phyloP scores from a whole-genome alignment of 2,797 vertebrate species.

The Silurus aristotelis region DNA sequence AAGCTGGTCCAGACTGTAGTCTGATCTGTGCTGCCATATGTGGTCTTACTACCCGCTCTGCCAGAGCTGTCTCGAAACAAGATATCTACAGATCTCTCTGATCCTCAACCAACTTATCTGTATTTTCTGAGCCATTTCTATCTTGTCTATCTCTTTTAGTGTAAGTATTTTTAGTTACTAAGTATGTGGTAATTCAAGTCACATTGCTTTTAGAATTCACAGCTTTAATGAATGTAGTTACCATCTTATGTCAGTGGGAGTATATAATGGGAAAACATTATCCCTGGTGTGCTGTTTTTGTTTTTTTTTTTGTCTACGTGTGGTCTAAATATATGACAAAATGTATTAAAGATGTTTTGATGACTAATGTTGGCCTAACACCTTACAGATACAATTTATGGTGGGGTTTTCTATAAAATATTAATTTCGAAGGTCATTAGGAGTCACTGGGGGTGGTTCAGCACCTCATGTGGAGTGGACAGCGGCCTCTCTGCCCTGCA shows the following conservation, averaged over 20 bases:
- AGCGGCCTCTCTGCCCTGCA: slow-evolving; percentile 48
- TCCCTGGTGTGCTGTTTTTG: neutral
- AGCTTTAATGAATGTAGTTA: neutral
- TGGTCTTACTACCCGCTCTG: slow-evolving; percentile 36
- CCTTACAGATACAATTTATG: neutral
- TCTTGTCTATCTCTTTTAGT: neutral
- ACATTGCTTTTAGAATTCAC: neutral
- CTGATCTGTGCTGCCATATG: slow-evolving; percentile 47
- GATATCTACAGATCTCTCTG: slow-evolving; percentile 36
- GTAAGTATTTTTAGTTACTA: neutral
- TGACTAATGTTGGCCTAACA: neutral
- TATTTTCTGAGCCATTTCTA: neutral
- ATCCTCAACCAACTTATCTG: slow-evolving; percentile 16
- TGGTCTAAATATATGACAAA: neutral
- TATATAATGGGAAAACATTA: neutral
- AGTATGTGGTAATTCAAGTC: neutral
- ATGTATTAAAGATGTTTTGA: neutral
- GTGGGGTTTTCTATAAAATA: neutral
- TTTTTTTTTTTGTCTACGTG: neutral
- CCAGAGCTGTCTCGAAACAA: slow-evolving; percentile 40
- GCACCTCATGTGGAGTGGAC: slow-evolving; percentile 55
- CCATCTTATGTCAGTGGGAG: neutral
- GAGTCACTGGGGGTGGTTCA: slow-evolving; percentile 42
- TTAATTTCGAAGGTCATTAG: neutral
- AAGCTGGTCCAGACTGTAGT: slow-evolving; percentile 36